These are phyloP conservation scores for Nymphalis polychloros DNA, from an alignment of 2,888 invertebrate species.

Conservation along the genomic window DNA sequence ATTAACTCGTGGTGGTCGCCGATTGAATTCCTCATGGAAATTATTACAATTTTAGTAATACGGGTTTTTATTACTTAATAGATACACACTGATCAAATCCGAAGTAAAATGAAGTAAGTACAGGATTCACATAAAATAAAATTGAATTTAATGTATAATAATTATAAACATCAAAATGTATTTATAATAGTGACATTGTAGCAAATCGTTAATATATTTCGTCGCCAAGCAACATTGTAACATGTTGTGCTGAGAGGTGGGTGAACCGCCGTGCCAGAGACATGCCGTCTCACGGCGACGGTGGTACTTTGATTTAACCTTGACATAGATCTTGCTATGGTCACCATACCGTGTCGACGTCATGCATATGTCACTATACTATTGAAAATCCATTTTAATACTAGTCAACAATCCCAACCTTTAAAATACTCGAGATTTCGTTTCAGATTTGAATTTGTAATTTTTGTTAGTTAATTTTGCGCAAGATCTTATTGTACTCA, in stretches of 20 bases:
- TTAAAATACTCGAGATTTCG: too few relatives aligned
- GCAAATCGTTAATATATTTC: neutral
- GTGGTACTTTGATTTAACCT: neutral
- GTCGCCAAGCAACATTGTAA: constrained; percentile 1
- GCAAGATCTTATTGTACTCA: too few relatives aligned
- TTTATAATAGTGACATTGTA: neutral
- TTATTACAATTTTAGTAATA: too few relatives aligned
- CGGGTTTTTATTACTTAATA: neutral
- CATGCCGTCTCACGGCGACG: neutral
- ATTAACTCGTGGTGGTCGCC: neutral
- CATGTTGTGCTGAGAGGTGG: neutral
- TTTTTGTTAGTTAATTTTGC: too few relatives aligned
- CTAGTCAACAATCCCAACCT: too few relatives aligned
- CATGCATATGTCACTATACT: neutral
- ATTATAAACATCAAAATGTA: neutral
- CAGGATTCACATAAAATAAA: neutral
- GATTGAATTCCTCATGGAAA: neutral
- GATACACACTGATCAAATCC: neutral
- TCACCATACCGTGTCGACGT: neutral
- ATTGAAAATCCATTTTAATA: too few relatives aligned
- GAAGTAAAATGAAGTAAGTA: neutral
- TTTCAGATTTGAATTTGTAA: too few relatives aligned
- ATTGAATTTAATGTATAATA: too few relatives aligned
- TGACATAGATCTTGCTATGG: neutral
- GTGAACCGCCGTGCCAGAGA: constrained; percentile 6